Percentiles rank a stretch among this genome's conserved stretches.
Conservation (phyloP, 2,113 vertebrate species). For the Aplodontia rufa region DNA sequence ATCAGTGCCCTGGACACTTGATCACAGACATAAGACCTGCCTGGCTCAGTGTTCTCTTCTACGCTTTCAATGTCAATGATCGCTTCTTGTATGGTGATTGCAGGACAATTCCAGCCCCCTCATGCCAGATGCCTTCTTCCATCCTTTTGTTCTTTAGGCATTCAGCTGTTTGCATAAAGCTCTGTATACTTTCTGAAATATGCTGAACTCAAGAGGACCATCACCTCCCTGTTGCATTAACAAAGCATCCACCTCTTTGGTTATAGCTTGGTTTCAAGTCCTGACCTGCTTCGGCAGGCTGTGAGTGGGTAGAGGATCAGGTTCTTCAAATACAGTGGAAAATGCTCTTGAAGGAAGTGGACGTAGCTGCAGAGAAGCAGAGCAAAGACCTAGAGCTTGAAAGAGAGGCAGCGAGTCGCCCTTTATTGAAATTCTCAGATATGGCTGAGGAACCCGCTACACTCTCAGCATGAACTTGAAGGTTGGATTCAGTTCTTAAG, state of each 20-base stretch:
- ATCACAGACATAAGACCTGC: background rate
- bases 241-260: background rate
- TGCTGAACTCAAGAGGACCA: background rate
- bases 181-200: background rate
- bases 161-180: background rate
- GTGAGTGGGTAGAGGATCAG: background rate
- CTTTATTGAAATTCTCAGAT: background rate
- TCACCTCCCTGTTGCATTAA: background rate
- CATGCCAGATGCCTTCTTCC: background rate
- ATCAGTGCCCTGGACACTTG: background rate
- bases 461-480: background rate
- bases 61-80: background rate
- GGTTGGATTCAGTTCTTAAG: background rate
- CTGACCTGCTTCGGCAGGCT: background rate
- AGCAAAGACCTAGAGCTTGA: background rate
- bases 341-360: background rate
- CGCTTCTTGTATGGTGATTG: background rate
- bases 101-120: background rate
- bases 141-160: background rate
- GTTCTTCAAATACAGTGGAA: background rate
- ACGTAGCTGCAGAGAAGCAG: background rate
- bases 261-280: background rate
- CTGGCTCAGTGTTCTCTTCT: background rate
- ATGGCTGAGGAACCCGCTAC: background rate
- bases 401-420: background rate